Evolutionary conservation across 2,113 vertebrate genomes (phyloP).

Genomic region (Sphaerodactylus townsendi): DNA sequence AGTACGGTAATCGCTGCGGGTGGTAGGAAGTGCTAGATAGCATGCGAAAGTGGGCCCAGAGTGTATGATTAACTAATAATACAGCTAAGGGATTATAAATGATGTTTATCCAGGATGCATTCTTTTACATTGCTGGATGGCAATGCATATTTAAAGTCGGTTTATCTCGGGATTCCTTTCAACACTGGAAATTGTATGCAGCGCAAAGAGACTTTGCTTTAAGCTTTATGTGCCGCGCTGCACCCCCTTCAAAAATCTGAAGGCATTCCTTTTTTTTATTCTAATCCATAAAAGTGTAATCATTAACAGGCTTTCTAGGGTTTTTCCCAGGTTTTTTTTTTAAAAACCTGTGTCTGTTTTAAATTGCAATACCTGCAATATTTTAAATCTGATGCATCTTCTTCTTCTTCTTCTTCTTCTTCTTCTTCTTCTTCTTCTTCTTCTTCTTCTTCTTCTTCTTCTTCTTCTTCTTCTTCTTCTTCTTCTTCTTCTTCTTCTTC

Average conservation of each 20-base stretch:
- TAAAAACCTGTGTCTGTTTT: no score
- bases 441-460: no score
- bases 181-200: neutral
- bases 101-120: conserved; percentile 2
- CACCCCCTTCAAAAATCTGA: neutral
- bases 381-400: no score
- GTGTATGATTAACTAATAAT: neutral
- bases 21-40: neutral
- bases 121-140: neutral
- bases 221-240: neutral
- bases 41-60: neutral
- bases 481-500: no score
- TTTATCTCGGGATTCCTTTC: neutral
- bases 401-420: no score
- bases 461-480: no score
- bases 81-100: conserved; percentile 29
- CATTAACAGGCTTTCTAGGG: no score
- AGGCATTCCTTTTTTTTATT: no score
- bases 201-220: conserved; percentile 4
- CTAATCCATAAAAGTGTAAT: neutral
- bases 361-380: no score
- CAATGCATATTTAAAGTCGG: neutral
- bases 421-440: no score
- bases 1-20: neutral
- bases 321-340: no score